Base-by-base conservation (phyloP, 2,888 invertebrate genomes). In the Dorcus parallelipipedus region DNA sequence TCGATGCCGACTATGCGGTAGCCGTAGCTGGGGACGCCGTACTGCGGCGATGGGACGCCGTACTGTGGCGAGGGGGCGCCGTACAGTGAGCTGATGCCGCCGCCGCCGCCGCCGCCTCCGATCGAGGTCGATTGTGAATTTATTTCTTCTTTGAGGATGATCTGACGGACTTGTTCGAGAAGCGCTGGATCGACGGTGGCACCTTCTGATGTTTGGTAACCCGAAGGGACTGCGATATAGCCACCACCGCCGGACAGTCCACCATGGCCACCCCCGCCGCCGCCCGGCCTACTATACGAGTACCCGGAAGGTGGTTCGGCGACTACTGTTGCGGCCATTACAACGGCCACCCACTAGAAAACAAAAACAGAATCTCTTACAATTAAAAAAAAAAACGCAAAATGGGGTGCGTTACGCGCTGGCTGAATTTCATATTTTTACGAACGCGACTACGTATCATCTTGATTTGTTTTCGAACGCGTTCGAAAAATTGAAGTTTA, bases 141-240 rank as follows among this genome's bases (percentile, higher is more conserved):
- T 68, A 86, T 81, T 77, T 93, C 93, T 80, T 92, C 92, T 73
- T 87, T 90, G 69, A 93, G 84, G 65, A 93, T 85, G 79, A 93
- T 91, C 78, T 91, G 90, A 71, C 91, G 87, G 73, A 93, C 87
- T 79, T 92, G 90, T 73, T 93, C 92, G 65, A 93, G 84, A 67
- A 93, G 86, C 64, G 87, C 87, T 39, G 84, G 82, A 80, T 93
- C 92, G 67, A 93, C 91, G 78, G 88, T 85, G 71, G 90, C 90
- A 63, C 93, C 93, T 76, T 93, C 93, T 69, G 85, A 89, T 70
- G 91, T 90, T 77, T 90, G 89, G 81, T 85, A 86, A 67, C 92
- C 92, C 67, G 87, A 85, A 69, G 89, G 86, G 55, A 91, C 91
- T 67, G 89, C 86, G 65, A 85, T 86, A 82, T 88, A 90, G 71